Evolutionary conservation across 2,113 vertebrate species (phyloP), one percentile per base, ranked within the genome.

Genomic region (Eudyptes chrysolophus): DNA sequence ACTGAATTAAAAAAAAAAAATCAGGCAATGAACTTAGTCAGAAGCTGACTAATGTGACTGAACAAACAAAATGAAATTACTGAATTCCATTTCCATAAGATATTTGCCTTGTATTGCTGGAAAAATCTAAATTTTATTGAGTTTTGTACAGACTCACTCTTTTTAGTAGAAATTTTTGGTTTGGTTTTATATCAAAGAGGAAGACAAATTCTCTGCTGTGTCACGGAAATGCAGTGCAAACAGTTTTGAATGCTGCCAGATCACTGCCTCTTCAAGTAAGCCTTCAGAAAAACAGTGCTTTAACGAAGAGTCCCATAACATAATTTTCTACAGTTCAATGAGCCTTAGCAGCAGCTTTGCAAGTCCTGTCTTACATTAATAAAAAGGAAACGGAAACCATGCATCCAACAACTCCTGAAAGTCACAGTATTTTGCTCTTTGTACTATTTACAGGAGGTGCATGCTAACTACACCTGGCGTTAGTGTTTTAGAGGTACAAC

Each of bases 361-460:
- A 70, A 87, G 38, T 54, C 30, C 8, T 2, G 1, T 34, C 30
- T 70, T 70, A 84, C 13, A 49, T 0, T 13, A 42, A 74, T 29
- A 34, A 96, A 86, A 92, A 78, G 16, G 22, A 84, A 96, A 91
- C 51, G 11, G 44, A 84, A 93, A 81, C 8, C 46, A 77, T 6
- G 24, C 20, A 70, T 22, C 11, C 34, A 80, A n/a, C 21, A 76
- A n/a, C 10, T 8, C 14, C 52, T 58, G 25, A 61, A 81, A 69
- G 13, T 25, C 21, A 30, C 26, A 72, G 36, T 11, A 54, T 40
- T 57, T 71, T 83, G 25, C 6, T 84, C 46, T 83, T n/a, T 21
- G 36, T 65, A 34, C 30, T 34, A 2, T 26, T 72, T 36, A 83
- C 21, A n/a, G 54, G n/a, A 92, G 10, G 14, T 24, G 22, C 32